These are phyloP conservation scores for Epistrophella euchroma DNA, from an alignment of 2,888 invertebrate genomes.

Conservation along the genomic window DNA sequence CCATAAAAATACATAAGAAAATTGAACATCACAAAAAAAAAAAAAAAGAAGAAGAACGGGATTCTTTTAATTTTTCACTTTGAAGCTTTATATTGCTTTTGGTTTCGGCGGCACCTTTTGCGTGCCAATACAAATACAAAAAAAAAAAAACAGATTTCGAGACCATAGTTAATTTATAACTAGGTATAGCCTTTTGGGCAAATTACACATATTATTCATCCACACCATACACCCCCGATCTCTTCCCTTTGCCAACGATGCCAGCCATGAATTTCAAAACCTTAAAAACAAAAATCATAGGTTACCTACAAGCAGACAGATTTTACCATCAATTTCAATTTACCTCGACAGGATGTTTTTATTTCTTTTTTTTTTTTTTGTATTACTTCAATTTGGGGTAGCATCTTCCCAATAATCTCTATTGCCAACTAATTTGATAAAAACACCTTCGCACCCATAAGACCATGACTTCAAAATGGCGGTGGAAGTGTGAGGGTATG, in stretches of 20 bases:
- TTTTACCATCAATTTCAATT: constrained; percentile 73
- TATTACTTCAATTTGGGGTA: not conserved
- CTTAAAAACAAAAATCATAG: constrained; percentile 61
- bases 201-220: constrained; percentile 73
- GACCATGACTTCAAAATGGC: constrained; percentile 50
- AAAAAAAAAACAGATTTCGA: constrained; percentile 36
- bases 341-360: constrained; percentile 51
- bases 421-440: constrained; percentile 72
- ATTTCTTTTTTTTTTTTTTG: not conserved
- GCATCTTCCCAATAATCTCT: constrained; percentile 44
- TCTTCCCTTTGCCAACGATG: no score
- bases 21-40: not conserved
- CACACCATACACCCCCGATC: constrained; percentile 1
- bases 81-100: constrained; percentile 50
- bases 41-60: not conserved
- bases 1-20: constrained; percentile 37
- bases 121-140: constrained; percentile 17
- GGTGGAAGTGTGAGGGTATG: not conserved
- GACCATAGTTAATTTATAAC: constrained; percentile 1
- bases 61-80: constrained; percentile 67
- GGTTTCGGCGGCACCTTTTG: constrained; percentile 5
- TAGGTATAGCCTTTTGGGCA: constrained; percentile 45
- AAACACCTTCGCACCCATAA: constrained; percentile 54
- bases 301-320: constrained; percentile 63
- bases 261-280: constrained; percentile 1